phyloP scores from a whole-genome alignment of 2,888 invertebrate genomes.

The Hydroisotoma schaefferi region DNA sequence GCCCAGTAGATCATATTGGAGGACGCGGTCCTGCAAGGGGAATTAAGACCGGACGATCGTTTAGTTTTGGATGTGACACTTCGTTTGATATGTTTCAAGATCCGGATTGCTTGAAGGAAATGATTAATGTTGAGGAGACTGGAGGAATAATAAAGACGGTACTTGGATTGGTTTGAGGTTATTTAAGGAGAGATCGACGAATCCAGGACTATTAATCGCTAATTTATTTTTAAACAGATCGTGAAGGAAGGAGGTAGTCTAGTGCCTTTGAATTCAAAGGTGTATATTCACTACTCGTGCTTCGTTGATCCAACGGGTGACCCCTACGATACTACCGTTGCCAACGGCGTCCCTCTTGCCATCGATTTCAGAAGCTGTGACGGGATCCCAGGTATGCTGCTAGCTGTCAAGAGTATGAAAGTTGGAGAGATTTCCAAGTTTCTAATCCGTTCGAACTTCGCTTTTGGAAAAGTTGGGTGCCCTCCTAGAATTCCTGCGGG shows the following conservation, averaged over 20 bases:
- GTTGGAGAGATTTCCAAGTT: constrained; percentile 76
- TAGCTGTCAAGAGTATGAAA: constrained; percentile 71
- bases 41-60: no score
- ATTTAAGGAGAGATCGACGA: no score
- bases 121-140: no score
- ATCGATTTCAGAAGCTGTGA: constrained; percentile 53
- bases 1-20: no score
- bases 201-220: no score
- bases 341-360: constrained; percentile 55
- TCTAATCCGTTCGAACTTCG: constrained; percentile 67
- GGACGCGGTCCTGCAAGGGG: no score
- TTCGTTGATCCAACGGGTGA: constrained; percentile 66
- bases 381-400: constrained; percentile 63
- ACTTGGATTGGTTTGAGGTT: no score
- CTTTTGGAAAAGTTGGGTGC: constrained; percentile 72
- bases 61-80: no score
- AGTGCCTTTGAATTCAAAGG: constrained; percentile 59
- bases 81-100: no score
- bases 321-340: constrained; percentile 69
- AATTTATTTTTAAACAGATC: no score
- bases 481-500: constrained; percentile 73
- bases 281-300: constrained; percentile 65
- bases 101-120: no score
- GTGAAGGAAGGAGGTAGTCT: constrained; percentile 62
- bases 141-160: no score